These are phyloP conservation scores for Mixornis gularis DNA, from an alignment of 2,113 vertebrate genomes.

Conservation along the genomic window DNA sequence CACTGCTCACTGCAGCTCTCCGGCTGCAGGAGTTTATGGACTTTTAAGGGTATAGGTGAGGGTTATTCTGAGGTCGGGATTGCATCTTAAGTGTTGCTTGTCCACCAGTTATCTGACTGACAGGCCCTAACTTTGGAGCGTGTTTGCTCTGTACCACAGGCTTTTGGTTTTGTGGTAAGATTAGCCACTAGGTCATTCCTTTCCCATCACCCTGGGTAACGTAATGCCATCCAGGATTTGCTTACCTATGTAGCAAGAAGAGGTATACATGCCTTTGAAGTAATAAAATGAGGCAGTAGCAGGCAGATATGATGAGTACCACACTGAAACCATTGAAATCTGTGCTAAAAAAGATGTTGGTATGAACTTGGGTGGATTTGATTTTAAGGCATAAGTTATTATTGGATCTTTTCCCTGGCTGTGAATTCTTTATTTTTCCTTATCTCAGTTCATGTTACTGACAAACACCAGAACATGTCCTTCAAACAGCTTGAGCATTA, in stretches of 20 bases:
- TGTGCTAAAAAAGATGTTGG: background rate
- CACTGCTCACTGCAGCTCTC: background rate
- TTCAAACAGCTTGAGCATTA: background rate
- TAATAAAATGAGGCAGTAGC: background rate
- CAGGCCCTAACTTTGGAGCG: background rate
- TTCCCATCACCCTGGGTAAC: background rate
- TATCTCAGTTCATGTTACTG: background rate
- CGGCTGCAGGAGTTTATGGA: background rate
- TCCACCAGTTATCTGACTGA: background rate
- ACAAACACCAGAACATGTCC: background rate
- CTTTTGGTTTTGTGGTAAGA: background rate
- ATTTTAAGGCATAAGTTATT: background rate
- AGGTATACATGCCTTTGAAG: background rate
- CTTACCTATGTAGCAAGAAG: background rate
- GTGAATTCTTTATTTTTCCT: background rate
- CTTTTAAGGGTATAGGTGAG: background rate
- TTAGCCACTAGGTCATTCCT: background rate
- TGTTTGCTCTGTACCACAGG: background rate
- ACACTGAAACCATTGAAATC: background rate
- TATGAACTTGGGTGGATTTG: background rate
- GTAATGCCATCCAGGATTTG: background rate
- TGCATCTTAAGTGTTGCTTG: background rate
- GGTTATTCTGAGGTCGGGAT: background rate
- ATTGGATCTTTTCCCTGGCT: background rate
- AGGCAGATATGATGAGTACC: background rate